Base-by-base conservation (phyloP, 2,797 vertebrate species). In the Cryptoprocta ferox region DNA sequence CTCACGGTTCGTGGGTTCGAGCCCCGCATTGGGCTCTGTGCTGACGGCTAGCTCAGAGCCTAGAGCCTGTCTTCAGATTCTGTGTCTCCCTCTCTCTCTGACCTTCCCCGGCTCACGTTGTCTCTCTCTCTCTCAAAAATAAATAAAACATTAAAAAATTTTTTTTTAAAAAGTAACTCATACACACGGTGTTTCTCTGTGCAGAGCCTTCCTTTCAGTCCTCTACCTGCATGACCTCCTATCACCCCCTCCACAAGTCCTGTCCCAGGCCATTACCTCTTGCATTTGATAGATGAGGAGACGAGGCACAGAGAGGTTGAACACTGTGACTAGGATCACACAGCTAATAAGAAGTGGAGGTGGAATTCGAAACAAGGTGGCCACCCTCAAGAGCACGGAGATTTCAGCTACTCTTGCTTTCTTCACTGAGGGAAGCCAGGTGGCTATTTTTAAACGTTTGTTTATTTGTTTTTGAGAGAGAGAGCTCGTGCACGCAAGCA, bases 151-250 rank as follows among this genome's bases (percentile, higher is more conserved):
- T n/a, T n/a, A n/a, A n/a, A n/a, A n/a, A n/a, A n/a, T n/a, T n/a
- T n/a, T n/a, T n/a, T n/a, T n/a, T n/a, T n/a, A n/a, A n/a, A n/a
- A n/a, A 70, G 8, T 2, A 76, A 50, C 8, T 14, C 9, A 2
- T 13, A 0, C 15, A 1, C 3, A 0, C 5, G 16, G 59, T 0
- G 18, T 21, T 35, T 50, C 35, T n/a, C 93, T 26, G 18, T 0
- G 30, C 53, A 21, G 39, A 42, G 56, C 50, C 68, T 61, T 9
- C 24, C 53, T 37, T 42, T 32, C 39, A 0, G 24, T 14, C 61
- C 48, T 30, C 39, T 0, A 3, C 30, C 16, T 14, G 30, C 3
- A 0, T 3, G 24, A 42, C 75, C 45, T 42, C 0, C 0, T 15
- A 6, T 39, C 16, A 15, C 65, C 21, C 16, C 45, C 18, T 1